Conservation (phyloP, 2,113 vertebrate species). For the Felis chaus region DNA sequence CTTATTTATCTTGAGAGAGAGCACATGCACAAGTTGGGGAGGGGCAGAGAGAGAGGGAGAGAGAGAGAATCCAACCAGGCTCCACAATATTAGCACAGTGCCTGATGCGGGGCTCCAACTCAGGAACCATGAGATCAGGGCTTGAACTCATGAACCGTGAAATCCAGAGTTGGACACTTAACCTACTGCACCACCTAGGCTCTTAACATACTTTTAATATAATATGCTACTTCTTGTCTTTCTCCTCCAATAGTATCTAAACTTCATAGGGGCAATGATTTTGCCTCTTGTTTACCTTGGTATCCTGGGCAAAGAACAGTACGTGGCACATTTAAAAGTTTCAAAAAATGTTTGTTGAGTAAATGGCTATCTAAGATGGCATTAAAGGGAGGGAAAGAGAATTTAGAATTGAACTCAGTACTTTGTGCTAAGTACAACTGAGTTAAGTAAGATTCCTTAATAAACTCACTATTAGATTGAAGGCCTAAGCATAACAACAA, state of each 20-base stretch:
- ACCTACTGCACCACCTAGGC: no score
- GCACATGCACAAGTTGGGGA: no score
- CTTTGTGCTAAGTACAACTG: background rate
- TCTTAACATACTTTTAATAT: background rate
- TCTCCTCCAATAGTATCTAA: background rate
- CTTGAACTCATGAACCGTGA: no score
- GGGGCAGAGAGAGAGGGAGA: no score
- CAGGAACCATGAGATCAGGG: no score
- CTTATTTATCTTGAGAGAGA: no score
- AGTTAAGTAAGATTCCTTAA: background rate
- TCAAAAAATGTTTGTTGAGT: constrained; percentile 14
- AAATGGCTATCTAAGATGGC: background rate
- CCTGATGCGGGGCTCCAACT: no score
- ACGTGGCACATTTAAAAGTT: background rate
- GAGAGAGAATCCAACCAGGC: no score
- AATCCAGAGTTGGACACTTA: no score
- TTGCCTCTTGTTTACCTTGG: background rate
- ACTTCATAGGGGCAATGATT: background rate
- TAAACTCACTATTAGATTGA: background rate
- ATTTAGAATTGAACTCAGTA: background rate
- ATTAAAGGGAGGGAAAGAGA: background rate
- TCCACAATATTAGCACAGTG: no score
- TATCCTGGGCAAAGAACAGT: background rate
- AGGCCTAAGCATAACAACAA: background rate
- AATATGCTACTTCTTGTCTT: background rate